Evolutionary conservation across 2,113 vertebrate genomes (phyloP), one percentile per base, ranked within the genome.

Genomic region (Burhinus oedicnemus): DNA sequence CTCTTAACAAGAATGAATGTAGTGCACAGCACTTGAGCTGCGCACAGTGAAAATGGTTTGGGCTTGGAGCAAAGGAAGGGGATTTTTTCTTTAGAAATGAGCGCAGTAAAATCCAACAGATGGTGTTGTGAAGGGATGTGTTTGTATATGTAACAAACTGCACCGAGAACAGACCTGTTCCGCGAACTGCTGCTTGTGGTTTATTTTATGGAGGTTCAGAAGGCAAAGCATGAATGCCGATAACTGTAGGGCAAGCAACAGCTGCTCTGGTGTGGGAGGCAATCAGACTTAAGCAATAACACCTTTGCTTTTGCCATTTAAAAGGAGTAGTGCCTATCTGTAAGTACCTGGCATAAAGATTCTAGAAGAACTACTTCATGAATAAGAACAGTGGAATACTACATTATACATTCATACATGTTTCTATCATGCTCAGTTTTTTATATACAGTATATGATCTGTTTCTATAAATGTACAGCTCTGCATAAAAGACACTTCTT

Each of bases 381-480:
- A 36, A 30, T 93, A 96, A 95, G 95, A 93, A 97, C 97, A 97
- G 97, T 97, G 96, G 92, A 57, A 44, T 94, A 96, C 94, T 97
- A 95, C 96, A 88, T 96, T 92, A 91, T 96, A 97, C 95, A 98
- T 98, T 98, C 98, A 96, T 97, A 98, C 58, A 96, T 69, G 42
- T 94, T 96, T 96, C 93, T 97, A 94, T 81, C 88, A 77, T 96
- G 92, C 27, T 36, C 42, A n/a, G 80, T 74, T 97, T 40, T 98
- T 83, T 97, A 98, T 97, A 93, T 98, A 98, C 98, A 97, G 97
- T 96, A 96, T 98, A 98, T 94, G 97, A 97, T 98, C 96, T 97
- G 83, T 84, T 97, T 97, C 94, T 94, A 90, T 97, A 98, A 97
- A 98, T 98, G 96, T 98, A 98, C 98, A 98, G 98, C 98, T 98